Base-by-base conservation (phyloP, 30 jellyfish, hydroid and myxozoan species). In the Aurelia aurita complex sp. Pacific region DNA sequence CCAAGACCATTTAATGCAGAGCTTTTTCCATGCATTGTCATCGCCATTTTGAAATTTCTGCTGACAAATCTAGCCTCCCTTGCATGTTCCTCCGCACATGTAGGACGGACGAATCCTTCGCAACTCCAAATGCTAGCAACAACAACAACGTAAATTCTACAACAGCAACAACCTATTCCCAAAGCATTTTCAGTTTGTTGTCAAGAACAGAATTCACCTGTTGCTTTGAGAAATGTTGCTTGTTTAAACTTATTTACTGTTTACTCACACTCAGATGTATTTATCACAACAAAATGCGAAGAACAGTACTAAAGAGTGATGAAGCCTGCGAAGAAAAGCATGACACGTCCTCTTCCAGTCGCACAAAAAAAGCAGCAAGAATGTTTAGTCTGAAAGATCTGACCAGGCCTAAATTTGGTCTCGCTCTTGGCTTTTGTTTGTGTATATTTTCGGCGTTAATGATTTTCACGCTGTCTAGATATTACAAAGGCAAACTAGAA, bases 1-100 rank as follows among this genome's bases (percentile, higher is more conserved):
- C 74, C 64, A 10, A 67, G 73, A 10, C 66, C 76, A 64, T 34
- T 60, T 60, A 59, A 29, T 4, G 32, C 62, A 10, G 72, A 40
- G 52, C 52, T 40, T 40, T 40, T 34, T 29, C 79, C 73, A 50
- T 76, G 62, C 83, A 73, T 73, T 10, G 83, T 51, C 54, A 69
- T 53, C 74, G 83, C 90, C 90, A 81, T 81, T 46, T 67, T 81
- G 83, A 23, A 81, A 79, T 10, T 65, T 65, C 32, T 40, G 52
- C 52, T 40, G 52, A 40, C 52, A 40, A 40, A 40, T 2, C 52
- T 1, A 40, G 52, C 52, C 52, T 40, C 52, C 4, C 52, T 40
- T 40, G 52, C 9, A 40, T 40, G 0, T 40, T 40, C 52, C 52
- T 40, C 52, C 52, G 52, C 52, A 40, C 10, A 40, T 23, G 29